Conservation (phyloP, 2,888 invertebrate genomes). For the Diarsia rubi region DNA sequence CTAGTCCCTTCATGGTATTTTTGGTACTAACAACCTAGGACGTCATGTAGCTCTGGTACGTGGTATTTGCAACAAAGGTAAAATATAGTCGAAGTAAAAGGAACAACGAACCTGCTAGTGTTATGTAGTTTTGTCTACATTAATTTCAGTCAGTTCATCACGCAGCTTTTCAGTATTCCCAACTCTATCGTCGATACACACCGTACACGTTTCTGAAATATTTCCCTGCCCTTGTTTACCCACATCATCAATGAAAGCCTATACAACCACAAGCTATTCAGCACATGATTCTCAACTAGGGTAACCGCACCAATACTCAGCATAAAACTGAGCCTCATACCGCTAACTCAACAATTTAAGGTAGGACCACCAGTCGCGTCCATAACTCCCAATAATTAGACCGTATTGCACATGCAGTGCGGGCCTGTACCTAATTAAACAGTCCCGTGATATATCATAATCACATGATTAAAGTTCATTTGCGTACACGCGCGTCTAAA, state of each 20-base stretch:
- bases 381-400: slow-evolving; percentile 62
- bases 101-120: background rate
- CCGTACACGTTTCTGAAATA: background rate
- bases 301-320: slow-evolving; percentile 5
- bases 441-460: slow-evolving; percentile 68
- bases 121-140: background rate
- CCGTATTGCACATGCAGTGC: slow-evolving; percentile 56
- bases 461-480: slow-evolving; percentile 66
- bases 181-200: background rate
- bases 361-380: slow-evolving; percentile 10
- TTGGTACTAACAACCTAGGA: background rate
- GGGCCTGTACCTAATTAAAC: slow-evolving; percentile 66
- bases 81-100: too few species aligned
- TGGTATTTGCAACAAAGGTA: background rate
- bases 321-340: slow-evolving; percentile 5
- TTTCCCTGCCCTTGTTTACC: background rate
- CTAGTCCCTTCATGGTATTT: background rate
- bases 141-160: background rate
- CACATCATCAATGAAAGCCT: background rate
- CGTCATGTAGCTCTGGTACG: background rate
- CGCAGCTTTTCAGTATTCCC: background rate
- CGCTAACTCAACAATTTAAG: slow-evolving; percentile 40
- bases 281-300: slow-evolving; percentile 18
- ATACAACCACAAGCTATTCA: background rate
- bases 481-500: slow-evolving; percentile 69